Evolutionary conservation across 1,140 invertebrate genomes (phyloP), one percentile per base, ranked within the genome.

Genomic region (Drosophila ohnishii): DNA sequence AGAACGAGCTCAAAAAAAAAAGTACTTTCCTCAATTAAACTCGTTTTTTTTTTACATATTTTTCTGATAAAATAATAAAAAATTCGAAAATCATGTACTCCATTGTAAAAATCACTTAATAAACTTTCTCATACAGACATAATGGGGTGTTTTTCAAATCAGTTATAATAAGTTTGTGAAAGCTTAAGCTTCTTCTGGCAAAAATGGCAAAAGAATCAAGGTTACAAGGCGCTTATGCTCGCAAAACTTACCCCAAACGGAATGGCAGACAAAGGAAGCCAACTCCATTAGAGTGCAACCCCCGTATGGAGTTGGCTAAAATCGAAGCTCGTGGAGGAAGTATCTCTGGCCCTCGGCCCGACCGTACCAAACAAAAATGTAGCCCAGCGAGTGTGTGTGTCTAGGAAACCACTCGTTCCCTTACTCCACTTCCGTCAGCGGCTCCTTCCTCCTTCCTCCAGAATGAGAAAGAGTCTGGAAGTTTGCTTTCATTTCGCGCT

Each of bases 401-500:
- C 73, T 75, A 75, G 72, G 61, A 66, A 75, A 75, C 72, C 61
- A 34, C 37, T 28, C 39, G 13, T 35, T 40, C 42, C 34, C 44
- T 8, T 62, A 58, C 65, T 58, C 67, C 58, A 34, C 13, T 40
- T 47, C 35, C 34, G 30, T 35, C 16, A n/a, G 47, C 11, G 16
- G 7, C 34, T 44, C 51, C 13, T 22, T 40, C 28, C 32, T 40
- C n/a, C 30, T 3, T 5, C 19, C 28, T 35, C 39, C 47, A 35
- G 25, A 62, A 56, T 37, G 48, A n/a, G 25, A 37, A 22, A 59
- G 30, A 47, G 47, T 53, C 62, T 57, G 42, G 42, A 77, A 77
- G 61, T 81, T 81, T 80, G 78, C 78, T 81, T 80, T 81, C 72
- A 61, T 59, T 76, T 72, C 35, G 74, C 32, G 70, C 58, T 47